Percentiles rank a stretch among this genome's conserved stretches.
These are phyloP conservation scores for Delichon dasypus DNA, from an alignment of 2,797 vertebrate species.

Conservation along the genomic window DNA sequence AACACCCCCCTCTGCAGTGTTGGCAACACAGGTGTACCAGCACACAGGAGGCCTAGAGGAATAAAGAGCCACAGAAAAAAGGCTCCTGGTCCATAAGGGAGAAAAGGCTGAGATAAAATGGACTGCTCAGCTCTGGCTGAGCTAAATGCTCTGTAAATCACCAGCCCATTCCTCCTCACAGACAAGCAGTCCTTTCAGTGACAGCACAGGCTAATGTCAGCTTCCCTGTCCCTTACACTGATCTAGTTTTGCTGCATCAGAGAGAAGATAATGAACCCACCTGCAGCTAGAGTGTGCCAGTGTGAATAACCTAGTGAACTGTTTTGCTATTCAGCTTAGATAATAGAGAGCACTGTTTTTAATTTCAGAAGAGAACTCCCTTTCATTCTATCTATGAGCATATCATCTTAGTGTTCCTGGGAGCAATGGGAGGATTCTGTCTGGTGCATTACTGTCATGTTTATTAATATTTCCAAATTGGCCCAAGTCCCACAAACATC, in stretches of 20 bases:
- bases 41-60: not conserved
- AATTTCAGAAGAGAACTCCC: not conserved
- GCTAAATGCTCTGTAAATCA: not conserved
- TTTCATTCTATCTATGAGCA: not conserved
- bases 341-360: not conserved
- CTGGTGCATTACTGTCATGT: not conserved
- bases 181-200: not conserved
- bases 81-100: not conserved
- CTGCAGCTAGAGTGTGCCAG: not conserved
- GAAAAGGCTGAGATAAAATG: not conserved
- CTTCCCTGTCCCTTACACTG: not conserved
- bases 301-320: not conserved
- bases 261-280: not conserved
- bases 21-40: not conserved
- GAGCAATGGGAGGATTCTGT: not conserved
- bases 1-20: not conserved
- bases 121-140: not conserved
- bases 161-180: not conserved
- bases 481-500: not conserved
- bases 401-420: not conserved
- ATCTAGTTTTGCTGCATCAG: not conserved
- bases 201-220: not conserved
- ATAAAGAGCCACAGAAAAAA: not conserved
- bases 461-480: slow-evolving; percentile 46
- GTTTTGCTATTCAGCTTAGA: not conserved